Evolutionary conservation across 2,888 invertebrate species (phyloP), one percentile per base, ranked within the genome.

Genomic region (Cerastis rubricosa): DNA sequence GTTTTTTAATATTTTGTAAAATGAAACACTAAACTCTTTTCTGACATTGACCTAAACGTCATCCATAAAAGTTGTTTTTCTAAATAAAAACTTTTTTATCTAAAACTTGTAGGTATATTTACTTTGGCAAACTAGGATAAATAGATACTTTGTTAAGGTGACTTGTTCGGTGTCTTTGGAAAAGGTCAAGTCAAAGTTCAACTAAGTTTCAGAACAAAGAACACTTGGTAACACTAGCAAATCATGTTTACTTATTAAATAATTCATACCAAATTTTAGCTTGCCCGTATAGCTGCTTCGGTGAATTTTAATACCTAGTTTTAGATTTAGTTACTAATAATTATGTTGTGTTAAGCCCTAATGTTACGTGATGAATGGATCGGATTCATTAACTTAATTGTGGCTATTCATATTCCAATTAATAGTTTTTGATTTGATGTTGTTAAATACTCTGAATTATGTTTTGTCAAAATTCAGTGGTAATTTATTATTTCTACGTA

Each of bases 161-260:
- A 47, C 14, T 68, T 19, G n/a, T 51, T 72, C 43, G n/a, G 9
- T 73, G 57, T 9, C 35, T 74, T 73, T 73, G 74, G 25, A 22
- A 74, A 74, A 74, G 14, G n/a, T 74, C 17, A 35, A 47, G 7
- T 47, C 11, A 25, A 74, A 74, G 4, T n/a, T 47, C 8, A 71
- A 25, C 19, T 57, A 9, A 45, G 9, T 45, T 74, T 35, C n/a
- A 14, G 19, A 35, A 35, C 1, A 74, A 57, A 8, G 29, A 29
- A 72, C 5, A 45, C 14, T 0, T 17, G 6, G 25, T 25, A 3
- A 49, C 2, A 3, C 14, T 22, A 4, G 11, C 43, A 43, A 43
- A 49, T 51, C 43, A 35, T 35, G 3, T 25, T 14, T 43, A 8
- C 35, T 40, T 40, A 19, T 35, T 47, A 35, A 64, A 17, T 0